These are phyloP conservation scores for Smutsia gigantea DNA, from an alignment of 2,797 vertebrate species.

Conservation along the genomic window DNA sequence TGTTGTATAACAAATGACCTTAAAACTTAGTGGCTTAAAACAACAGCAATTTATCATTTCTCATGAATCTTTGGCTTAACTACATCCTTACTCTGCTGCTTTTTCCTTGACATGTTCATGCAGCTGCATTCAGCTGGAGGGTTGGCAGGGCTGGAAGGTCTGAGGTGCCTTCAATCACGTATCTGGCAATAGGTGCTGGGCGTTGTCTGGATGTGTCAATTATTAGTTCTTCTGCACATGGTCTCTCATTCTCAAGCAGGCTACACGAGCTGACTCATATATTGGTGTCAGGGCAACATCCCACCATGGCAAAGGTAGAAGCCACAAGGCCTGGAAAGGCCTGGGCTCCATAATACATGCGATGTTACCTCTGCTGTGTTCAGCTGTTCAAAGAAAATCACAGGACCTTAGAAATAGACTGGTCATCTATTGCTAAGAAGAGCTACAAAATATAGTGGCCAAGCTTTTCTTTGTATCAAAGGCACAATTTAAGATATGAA, in stretches of 20 bases:
- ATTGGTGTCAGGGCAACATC: not conserved
- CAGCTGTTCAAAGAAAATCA: constrained; percentile 23
- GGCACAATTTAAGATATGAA: not conserved
- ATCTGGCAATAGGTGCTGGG: not conserved
- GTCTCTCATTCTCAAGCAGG: not conserved
- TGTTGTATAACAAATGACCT: not conserved
- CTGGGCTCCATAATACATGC: not conserved
- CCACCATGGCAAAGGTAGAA: not conserved
- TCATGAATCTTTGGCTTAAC: not conserved
- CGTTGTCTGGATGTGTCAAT: not conserved
- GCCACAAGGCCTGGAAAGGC: not conserved
- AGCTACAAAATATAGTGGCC: not conserved
- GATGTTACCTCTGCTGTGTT: not conserved
- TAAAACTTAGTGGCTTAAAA: constrained; percentile 5
- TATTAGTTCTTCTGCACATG: not conserved
- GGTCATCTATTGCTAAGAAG: not conserved
- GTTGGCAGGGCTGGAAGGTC: not conserved
- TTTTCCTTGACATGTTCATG: not conserved
- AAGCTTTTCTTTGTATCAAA: constrained; percentile 8
- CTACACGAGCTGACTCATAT: not conserved
- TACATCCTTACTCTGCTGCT: not conserved
- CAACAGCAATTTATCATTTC: constrained; percentile 17
- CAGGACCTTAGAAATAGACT: not conserved
- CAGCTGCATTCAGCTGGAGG: not conserved
- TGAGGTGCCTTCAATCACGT: not conserved